Evolutionary conservation across 2,113 vertebrate genomes (phyloP).

Genomic region (Hippocampus zosterae): DNA sequence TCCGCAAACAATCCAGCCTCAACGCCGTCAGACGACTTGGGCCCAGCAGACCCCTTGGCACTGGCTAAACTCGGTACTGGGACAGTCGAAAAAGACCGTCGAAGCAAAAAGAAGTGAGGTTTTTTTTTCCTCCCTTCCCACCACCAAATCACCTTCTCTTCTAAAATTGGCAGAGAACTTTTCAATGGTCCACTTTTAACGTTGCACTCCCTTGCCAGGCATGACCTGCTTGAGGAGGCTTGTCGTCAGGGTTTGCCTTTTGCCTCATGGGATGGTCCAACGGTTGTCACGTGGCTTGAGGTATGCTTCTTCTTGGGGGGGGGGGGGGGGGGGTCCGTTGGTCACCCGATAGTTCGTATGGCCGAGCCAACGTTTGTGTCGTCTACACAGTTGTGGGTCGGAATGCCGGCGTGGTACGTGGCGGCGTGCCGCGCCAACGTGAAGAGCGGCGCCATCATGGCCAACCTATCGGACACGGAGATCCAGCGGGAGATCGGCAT

Average conservation of each 20-base stretch:
- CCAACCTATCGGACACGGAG: slow-evolving; percentile 90
- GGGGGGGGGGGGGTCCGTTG: no score
- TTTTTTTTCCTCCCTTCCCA: slow-evolving; percentile 6
- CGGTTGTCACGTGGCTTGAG: slow-evolving; percentile 91
- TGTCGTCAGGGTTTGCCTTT: slow-evolving; percentile 90
- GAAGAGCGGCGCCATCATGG: slow-evolving; percentile 92
- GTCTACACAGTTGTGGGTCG: slow-evolving; percentile 83
- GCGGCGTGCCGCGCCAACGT: slow-evolving; percentile 91
- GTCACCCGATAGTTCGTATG: background rate
- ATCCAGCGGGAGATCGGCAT: slow-evolving; percentile 94
- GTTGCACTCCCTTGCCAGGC: slow-evolving; percentile 61
- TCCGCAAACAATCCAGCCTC: slow-evolving; percentile 69
- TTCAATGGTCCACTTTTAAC: background rate
- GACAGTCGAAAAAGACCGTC: slow-evolving; percentile 85
- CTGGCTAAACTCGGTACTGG: slow-evolving; percentile 83
- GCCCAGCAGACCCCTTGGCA: slow-evolving; percentile 81
- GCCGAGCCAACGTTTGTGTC: background rate
- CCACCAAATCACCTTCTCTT: background rate
- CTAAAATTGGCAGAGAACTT: background rate
- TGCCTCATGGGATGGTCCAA: slow-evolving; percentile 91
- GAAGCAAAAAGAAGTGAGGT: slow-evolving; percentile 89
- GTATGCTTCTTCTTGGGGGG: slow-evolving; percentile 45
- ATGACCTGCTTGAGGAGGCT: slow-evolving; percentile 87
- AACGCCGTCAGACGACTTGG: slow-evolving; percentile 84
- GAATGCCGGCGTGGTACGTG: slow-evolving; percentile 93